Percentiles rank a stretch among this genome's conserved stretches.
Evolutionary conservation across 2,797 vertebrate genomes (phyloP).

Genomic region (Enteromius thamalakanensis): DNA sequence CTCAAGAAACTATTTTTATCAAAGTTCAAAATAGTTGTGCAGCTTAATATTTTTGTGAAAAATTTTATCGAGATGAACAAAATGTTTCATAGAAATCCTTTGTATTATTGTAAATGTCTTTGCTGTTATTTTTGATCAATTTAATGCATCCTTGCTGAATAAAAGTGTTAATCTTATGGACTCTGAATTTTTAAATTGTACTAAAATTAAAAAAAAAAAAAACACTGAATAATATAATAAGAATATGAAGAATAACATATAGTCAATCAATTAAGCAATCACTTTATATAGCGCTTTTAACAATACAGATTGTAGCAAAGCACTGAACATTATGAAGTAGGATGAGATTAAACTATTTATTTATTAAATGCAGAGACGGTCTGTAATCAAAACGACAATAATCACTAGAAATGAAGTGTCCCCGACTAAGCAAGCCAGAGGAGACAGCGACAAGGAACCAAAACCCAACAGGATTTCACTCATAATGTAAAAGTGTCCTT

Average conservation of each 20-base stretch:
- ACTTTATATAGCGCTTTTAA: too few relatives aligned
- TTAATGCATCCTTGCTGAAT: constrained; percentile 12
- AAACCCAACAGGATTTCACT: not conserved
- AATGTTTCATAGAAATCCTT: not conserved
- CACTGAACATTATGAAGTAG: too few relatives aligned
- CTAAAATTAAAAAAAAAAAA: too few relatives aligned
- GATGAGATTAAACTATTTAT: too few relatives aligned
- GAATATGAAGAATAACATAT: not conserved
- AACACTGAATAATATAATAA: not conserved
- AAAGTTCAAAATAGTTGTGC: not conserved
- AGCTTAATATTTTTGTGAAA: not conserved
- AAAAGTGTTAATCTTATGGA: not conserved
- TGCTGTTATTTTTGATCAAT: not conserved
- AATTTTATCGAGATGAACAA: not conserved
- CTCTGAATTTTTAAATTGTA: not conserved
- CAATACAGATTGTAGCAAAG: too few relatives aligned
- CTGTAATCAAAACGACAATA: too few relatives aligned
- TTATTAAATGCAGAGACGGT: too few relatives aligned
- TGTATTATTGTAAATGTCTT: not conserved
- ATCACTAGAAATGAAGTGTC: too few relatives aligned
- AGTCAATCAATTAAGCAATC: too few relatives aligned
- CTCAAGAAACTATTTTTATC: not conserved
- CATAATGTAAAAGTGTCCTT: not conserved
- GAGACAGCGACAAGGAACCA: too few relatives aligned
- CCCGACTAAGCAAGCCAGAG: too few relatives aligned